Conservation (phyloP, 2,113 vertebrate species). For the Ornithorhynchus anatinus region DNA sequence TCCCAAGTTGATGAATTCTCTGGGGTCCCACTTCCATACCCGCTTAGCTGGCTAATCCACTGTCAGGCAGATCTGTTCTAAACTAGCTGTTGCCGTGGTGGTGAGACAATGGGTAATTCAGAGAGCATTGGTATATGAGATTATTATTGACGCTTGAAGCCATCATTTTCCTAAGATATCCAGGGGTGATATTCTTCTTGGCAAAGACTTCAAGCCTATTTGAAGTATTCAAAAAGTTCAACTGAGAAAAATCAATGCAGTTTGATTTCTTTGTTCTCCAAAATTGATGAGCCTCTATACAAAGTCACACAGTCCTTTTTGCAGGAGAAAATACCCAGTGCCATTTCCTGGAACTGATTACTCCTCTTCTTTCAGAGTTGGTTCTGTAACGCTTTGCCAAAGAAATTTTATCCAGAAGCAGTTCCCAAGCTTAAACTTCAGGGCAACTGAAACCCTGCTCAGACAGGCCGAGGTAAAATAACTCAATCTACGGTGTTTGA, state of each 20-base stretch:
- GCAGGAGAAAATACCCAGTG: not conserved
- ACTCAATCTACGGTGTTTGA: constrained; percentile 17
- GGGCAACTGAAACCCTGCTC: constrained; percentile 15
- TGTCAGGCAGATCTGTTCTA: too few species aligned
- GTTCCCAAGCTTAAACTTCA: constrained; percentile 9
- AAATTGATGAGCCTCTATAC: not conserved
- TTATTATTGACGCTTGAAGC: too few species aligned
- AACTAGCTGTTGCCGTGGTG: too few species aligned
- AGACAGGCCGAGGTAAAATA: not conserved
- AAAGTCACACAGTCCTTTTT: not conserved
- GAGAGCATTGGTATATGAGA: too few species aligned
- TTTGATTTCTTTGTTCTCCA: constrained; percentile 8
- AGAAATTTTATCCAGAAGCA: constrained; percentile 14
- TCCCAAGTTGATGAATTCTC: too few species aligned
- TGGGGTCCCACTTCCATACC: too few species aligned
- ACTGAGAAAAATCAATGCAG: not conserved
- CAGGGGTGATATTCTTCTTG: too few species aligned
- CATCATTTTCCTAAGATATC: too few species aligned
- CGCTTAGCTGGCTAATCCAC: too few species aligned
- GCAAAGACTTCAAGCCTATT: too few species aligned
- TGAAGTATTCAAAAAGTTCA: constrained; percentile 4
- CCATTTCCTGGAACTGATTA: constrained; percentile 33
- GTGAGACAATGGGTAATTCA: too few species aligned
- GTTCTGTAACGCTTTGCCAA: not conserved
- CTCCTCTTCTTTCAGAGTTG: constrained; percentile 14